Percentiles rank a stretch among this genome's conserved stretches.
These are phyloP conservation scores for Microcaecilia unicolor DNA, from an alignment of 2,797 vertebrate species.

Conservation along the genomic window DNA sequence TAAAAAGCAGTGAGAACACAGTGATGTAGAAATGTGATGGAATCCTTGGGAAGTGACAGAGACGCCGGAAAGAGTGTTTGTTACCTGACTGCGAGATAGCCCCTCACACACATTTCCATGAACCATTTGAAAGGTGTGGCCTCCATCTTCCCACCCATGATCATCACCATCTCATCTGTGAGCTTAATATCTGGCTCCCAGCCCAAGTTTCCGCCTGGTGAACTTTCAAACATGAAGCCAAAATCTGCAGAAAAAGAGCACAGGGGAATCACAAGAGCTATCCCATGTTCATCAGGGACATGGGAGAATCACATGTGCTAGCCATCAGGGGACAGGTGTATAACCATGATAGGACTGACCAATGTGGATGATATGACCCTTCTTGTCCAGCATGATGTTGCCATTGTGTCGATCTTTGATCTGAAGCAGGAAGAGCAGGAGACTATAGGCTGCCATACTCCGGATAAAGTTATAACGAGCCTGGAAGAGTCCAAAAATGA, in stretches of 20 bases:
- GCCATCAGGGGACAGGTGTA: no score
- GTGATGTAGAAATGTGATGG: background rate
- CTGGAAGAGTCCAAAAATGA: slow-evolving; percentile 56
- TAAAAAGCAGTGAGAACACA: no score
- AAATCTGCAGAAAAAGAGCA: slow-evolving; percentile 69
- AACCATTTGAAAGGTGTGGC: slow-evolving; percentile 97
- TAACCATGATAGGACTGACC: slow-evolving; percentile 62
- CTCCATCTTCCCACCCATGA: slow-evolving; percentile 97
- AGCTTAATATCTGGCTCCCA: slow-evolving; percentile 97
- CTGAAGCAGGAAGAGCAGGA: slow-evolving; percentile 88
- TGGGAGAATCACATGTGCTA: background rate
- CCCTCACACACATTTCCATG: slow-evolving; percentile 96
- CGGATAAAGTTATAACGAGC: slow-evolving; percentile 95
- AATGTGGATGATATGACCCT: slow-evolving; percentile 92
- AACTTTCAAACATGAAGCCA: slow-evolving; percentile 97
- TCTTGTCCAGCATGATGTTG: slow-evolving; percentile 97
- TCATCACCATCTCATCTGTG: slow-evolving; percentile 98
- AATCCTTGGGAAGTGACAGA: no score
- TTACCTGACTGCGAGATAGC: slow-evolving; percentile 91
- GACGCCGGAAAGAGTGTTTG: slow-evolving; percentile 2
- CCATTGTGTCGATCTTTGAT: slow-evolving; percentile 94
- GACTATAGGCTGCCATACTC: slow-evolving; percentile 93
- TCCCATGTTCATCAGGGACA: background rate
- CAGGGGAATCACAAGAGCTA: no score
- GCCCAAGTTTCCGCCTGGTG: slow-evolving; percentile 89